Evolutionary conservation across 2,113 vertebrate genomes (phyloP), one percentile per base, ranked within the genome.

Genomic region (Dicerorhinus sumatrensis): DNA sequence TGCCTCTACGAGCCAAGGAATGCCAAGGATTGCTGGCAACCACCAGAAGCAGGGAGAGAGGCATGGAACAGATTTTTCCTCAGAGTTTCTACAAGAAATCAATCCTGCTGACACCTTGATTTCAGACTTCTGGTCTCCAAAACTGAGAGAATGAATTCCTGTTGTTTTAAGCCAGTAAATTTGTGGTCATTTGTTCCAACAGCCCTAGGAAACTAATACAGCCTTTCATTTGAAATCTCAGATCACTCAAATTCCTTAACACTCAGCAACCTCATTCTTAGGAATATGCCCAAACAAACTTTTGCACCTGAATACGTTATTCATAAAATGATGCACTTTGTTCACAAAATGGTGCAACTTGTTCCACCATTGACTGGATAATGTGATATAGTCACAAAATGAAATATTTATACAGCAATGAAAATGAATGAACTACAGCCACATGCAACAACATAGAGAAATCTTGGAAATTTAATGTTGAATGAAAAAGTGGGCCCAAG

Each of bases 101-200:
- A 89, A 54, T 12, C 31, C n/a, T 89, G 12, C 14, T 29, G 12
- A 54, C 14, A 31, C 13, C 63, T 67, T 72, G n/a, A 80, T 56
- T 90, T 75, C 63, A 70, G 62, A 62, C 36, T 95, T 96, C 56
- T 85, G 73, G 51, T 3, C 48, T 89, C 76, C 77, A 62, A 89
- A 82, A 89, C 39, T 69, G 12, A 93, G 54, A 76, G 23, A 67
- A 46, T 56, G 48, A 79, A 84, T 46, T 79, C 62, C 60, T 86
- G 8, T 39, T 88, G 10, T 42, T 77, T 90, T 42, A 91, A 58
- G n/a, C 20, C 67, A 42, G 25, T 69, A 10, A 29, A 23, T 89
- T 51, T 81, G 3, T 48, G 17, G 29, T 60, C 18, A 36, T 54
- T 88, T 91, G 2, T 60, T 54, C 77, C 54, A 65, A 6, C 36